A percentile compares a stretch with the other conserved stretches of the same genome.
These are phyloP conservation scores for Sicus ferrugineus DNA, from an alignment of 2,888 invertebrate species.

Conservation along the genomic window DNA sequence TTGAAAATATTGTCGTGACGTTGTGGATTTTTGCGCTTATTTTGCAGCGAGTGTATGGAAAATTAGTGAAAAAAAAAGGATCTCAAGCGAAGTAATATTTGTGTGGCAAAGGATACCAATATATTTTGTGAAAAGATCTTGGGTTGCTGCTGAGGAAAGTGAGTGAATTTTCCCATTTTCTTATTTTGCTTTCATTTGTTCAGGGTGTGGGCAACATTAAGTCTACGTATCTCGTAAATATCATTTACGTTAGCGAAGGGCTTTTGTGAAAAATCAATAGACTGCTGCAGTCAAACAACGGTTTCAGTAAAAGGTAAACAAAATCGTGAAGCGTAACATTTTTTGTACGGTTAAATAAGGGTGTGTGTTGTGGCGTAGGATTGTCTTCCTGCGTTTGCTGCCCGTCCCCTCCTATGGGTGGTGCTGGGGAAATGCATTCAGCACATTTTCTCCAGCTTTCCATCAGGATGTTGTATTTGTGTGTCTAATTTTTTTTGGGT, in stretches of 20 bases:
- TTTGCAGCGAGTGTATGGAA: neutral
- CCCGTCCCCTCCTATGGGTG: no score
- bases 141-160: constrained; percentile 3
- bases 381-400: neutral
- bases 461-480: no score
- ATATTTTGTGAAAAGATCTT: constrained; percentile 11
- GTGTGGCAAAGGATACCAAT: neutral
- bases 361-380: constrained; percentile 2
- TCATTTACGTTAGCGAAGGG: neutral
- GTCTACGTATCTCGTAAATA: neutral
- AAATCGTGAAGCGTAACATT: constrained; percentile 7
- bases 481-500: neutral
- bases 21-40: constrained; percentile 20
- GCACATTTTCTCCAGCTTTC: neutral
- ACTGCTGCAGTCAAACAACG: neutral
- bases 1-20: constrained; percentile 24
- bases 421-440: neutral
- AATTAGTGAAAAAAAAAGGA: constrained; percentile 5
- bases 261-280: constrained; percentile 14
- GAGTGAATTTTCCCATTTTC: constrained; percentile 25
- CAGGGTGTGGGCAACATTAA: neutral
- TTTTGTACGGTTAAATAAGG: constrained; percentile 8
- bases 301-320: constrained; percentile 10
- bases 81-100: neutral
- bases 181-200: neutral